phyloP scores from a whole-genome alignment of 2,113 vertebrate genomes.

The Archilochus colubris region DNA sequence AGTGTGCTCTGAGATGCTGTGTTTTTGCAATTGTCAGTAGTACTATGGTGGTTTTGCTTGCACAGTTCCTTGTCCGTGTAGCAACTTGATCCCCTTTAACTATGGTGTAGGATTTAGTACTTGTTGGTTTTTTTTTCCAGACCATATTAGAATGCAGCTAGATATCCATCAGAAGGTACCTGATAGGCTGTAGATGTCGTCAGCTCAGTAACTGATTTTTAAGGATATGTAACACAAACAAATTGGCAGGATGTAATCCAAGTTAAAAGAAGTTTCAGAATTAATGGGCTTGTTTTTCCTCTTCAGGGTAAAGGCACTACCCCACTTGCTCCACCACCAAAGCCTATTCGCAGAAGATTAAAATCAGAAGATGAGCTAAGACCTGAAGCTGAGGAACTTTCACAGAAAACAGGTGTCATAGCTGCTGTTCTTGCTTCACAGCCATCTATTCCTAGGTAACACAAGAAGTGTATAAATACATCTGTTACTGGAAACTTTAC shows the following conservation, averaged over 20 bases:
- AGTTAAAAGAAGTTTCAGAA: not conserved
- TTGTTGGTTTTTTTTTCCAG: not conserved
- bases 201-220: not conserved
- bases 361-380: constrained; percentile 97
- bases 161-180: not conserved
- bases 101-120: not conserved
- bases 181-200: not conserved
- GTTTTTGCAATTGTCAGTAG: not conserved
- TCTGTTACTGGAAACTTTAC: constrained; percentile 61
- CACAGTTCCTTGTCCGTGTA: not conserved
- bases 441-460: constrained; percentile 94
- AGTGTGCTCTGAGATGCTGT: not conserved
- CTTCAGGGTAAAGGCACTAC: constrained; percentile 88
- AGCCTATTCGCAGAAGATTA: constrained; percentile 93
- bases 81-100: not conserved
- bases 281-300: not conserved
- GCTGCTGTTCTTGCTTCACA: constrained; percentile 89
- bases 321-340: constrained; percentile 94
- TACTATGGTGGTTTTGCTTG: not conserved
- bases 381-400: constrained; percentile 89
- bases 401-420: constrained; percentile 89
- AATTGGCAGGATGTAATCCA: not conserved
- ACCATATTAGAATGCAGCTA: not conserved
- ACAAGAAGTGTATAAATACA: constrained; percentile 61
- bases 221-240: not conserved